phyloP scores from a whole-genome alignment of 2,888 invertebrate genomes.

The Lasioglossum zephyrum region DNA sequence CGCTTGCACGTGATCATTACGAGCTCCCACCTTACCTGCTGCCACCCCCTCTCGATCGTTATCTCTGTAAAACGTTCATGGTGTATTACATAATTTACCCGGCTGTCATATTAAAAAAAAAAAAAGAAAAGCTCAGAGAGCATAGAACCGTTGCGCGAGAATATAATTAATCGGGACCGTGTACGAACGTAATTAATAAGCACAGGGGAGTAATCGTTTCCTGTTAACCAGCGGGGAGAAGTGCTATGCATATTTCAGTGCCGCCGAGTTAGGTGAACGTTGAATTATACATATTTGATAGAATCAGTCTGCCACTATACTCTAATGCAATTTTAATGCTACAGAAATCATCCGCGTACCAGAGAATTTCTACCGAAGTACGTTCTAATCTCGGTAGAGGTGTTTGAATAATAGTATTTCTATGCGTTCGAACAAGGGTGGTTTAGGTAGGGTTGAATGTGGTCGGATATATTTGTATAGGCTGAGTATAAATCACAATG shows the following conservation, averaged over 20 bases:
- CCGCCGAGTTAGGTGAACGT: neutral
- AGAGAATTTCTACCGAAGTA: neutral
- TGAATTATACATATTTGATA: neutral
- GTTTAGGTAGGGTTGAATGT: neutral
- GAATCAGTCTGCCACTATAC: neutral
- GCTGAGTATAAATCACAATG: neutral
- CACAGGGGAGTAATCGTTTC: neutral
- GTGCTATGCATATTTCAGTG: neutral
- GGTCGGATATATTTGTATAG: neutral
- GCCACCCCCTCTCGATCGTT: neutral
- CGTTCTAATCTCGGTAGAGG: neutral
- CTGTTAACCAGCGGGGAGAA: neutral
- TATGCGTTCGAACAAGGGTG: neutral
- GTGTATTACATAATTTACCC: neutral
- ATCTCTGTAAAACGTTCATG: slow-evolving; percentile 7
- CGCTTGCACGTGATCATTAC: slow-evolving; percentile 31
- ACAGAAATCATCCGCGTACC: neutral
- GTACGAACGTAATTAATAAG: neutral
- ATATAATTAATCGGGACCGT: neutral
- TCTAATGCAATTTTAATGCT: neutral
- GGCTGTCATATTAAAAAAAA: neutral
- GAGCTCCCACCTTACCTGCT: neutral
- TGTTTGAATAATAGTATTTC: neutral
- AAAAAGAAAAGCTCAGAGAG: neutral
- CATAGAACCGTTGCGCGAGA: neutral